Conservation (phyloP, 2,113 vertebrate species). For the Sinocyclocheilus rhinocerous region DNA sequence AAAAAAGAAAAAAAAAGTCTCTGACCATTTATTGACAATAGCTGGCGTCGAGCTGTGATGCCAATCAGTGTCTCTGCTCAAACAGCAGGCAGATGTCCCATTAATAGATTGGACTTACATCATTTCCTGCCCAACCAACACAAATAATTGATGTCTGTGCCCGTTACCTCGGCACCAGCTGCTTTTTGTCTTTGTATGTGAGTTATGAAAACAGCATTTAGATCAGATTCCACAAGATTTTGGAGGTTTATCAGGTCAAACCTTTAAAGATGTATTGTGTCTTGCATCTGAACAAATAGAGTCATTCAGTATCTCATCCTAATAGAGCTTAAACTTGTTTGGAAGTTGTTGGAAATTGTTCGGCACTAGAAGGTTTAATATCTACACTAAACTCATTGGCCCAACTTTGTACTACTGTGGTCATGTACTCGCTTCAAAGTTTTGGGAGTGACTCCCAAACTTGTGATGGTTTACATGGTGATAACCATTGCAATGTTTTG, state of each 20-base stretch:
- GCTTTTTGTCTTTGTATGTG: slow-evolving; percentile 10
- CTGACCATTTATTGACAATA: background rate
- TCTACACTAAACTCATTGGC: background rate
- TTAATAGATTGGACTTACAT: slow-evolving; percentile 41
- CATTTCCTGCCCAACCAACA: slow-evolving; percentile 34
- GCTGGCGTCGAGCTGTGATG: background rate
- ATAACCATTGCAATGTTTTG: slow-evolving; percentile 3
- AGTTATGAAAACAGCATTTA: slow-evolving; percentile 7
- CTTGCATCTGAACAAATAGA: background rate
- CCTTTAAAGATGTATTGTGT: background rate
- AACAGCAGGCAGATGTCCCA: slow-evolving; percentile 46
- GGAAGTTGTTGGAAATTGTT: background rate
- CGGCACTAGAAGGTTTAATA: background rate
- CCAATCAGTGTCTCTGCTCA: slow-evolving; percentile 37
- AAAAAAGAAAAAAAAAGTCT: background rate
- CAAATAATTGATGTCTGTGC: slow-evolving; percentile 41
- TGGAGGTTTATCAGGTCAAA: background rate
- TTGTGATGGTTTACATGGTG: background rate
- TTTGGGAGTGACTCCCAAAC: background rate
- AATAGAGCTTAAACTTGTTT: background rate
- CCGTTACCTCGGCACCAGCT: slow-evolving; percentile 27
- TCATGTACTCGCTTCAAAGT: background rate
- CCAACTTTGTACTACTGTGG: background rate
- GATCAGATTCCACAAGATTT: background rate
- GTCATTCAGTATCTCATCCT: background rate